These are phyloP conservation scores for Bombus polaris DNA, from an alignment of 1,140 invertebrate species.

Conservation along the genomic window DNA sequence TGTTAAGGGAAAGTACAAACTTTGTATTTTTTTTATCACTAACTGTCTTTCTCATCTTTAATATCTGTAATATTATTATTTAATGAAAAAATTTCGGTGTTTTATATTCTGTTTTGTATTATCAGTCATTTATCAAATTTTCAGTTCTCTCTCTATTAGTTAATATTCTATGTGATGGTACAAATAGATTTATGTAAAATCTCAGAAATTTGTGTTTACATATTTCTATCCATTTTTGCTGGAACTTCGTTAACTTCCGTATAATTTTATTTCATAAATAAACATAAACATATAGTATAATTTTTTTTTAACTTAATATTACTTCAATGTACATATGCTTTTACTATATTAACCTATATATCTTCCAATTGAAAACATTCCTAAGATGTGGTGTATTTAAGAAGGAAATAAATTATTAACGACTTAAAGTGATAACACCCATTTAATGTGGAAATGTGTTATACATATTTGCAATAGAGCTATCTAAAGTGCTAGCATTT, in stretches of 20 bases:
- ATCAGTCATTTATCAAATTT: neutral
- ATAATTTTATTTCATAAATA: neutral
- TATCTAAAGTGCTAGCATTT: too few species aligned
- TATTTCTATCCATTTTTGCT: neutral
- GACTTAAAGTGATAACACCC: neutral
- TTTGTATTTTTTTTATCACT: neutral
- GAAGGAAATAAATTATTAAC: neutral
- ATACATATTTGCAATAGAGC: neutral
- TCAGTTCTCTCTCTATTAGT: neutral
- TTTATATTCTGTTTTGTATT: neutral
- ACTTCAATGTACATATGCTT: neutral
- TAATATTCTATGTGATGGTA: neutral
- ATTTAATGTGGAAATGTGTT: neutral
- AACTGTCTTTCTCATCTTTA: neutral
- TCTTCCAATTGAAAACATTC: conserved; percentile 3
- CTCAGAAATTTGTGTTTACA: neutral
- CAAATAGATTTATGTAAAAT: neutral
- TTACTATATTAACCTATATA: neutral
- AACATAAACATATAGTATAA: neutral
- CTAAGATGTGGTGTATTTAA: neutral
- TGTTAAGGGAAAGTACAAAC: neutral
- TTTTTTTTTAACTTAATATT: neutral
- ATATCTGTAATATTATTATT: neutral
- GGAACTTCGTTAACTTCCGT: neutral
- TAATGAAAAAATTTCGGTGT: neutral